These are phyloP conservation scores for Oophaga pumilio DNA, from an alignment of 2,113 vertebrate species.

Conservation along the genomic window DNA sequence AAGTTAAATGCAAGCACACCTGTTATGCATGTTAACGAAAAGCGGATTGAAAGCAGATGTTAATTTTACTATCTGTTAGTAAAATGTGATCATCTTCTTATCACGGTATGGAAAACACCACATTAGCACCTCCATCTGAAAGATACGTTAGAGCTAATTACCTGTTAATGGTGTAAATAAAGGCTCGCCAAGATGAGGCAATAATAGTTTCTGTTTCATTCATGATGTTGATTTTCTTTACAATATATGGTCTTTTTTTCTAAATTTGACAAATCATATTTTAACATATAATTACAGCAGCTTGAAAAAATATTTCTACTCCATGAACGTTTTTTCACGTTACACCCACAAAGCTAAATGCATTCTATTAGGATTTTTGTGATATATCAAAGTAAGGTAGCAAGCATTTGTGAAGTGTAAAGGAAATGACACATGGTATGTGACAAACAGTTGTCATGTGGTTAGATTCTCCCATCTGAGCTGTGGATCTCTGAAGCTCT, in stretches of 20 bases:
- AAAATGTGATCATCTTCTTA: constrained; percentile 21
- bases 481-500: too few relatives aligned
- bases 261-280: not conserved
- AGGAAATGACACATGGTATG: too few relatives aligned
- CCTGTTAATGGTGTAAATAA: constrained; percentile 47
- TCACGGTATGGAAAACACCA: constrained; percentile 39
- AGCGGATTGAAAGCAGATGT: constrained; percentile 13
- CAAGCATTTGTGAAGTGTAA: too few relatives aligned
- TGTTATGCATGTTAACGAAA: constrained; percentile 15
- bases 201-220: not conserved
- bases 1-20: constrained; percentile 19
- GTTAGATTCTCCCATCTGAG: too few relatives aligned
- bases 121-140: constrained; percentile 39
- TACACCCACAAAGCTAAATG: too few relatives aligned
- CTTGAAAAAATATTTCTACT: too few relatives aligned
- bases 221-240: not conserved
- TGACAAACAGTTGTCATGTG: too few relatives aligned
- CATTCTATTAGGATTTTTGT: too few relatives aligned
- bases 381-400: too few relatives aligned
- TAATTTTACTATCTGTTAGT: constrained; percentile 2
- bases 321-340: too few relatives aligned
- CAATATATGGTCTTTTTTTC: not conserved
- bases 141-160: constrained; percentile 30
- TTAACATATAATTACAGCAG: not conserved
- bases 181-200: not conserved